These are phyloP conservation scores for Elephantulus edwardii DNA, from an alignment of 2,113 vertebrate genomes.

Conservation along the genomic window DNA sequence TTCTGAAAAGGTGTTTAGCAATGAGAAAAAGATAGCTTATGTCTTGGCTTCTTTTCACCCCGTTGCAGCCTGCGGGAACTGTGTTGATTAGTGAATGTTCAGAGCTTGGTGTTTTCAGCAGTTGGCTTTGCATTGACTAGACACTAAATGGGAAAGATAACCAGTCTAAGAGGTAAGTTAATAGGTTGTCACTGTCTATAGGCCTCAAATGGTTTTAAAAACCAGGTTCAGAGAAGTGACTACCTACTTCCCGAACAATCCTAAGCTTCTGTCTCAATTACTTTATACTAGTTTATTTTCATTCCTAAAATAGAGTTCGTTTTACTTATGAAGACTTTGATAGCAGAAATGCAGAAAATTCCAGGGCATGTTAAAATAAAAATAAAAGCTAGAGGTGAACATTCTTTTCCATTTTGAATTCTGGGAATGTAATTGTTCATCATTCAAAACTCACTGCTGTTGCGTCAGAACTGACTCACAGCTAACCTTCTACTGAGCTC, in stretches of 20 bases:
- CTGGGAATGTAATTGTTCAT: too few relatives aligned
- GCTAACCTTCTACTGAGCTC: too few relatives aligned
- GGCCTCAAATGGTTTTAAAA: background rate
- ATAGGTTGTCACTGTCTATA: background rate
- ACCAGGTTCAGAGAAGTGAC: background rate
- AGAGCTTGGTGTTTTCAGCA: conserved; percentile 3
- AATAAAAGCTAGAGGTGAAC: background rate
- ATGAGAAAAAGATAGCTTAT: background rate
- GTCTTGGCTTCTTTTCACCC: background rate
- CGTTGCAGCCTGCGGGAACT: background rate
- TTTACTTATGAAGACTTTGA: background rate
- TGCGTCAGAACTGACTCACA: too few relatives aligned
- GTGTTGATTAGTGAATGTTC: conserved; percentile 23
- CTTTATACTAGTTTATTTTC: background rate
- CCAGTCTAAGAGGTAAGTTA: background rate
- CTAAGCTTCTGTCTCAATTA: background rate
- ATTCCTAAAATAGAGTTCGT: background rate
- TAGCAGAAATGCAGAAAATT: background rate
- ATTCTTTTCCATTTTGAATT: background rate
- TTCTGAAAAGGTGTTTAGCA: background rate
- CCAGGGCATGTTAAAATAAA: background rate
- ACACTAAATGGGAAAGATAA: conserved; percentile 31
- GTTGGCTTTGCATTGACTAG: conserved; percentile 25
- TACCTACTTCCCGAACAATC: background rate
- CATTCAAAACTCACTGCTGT: too few relatives aligned